Evolutionary conservation across 2,797 vertebrate genomes (phyloP), one percentile per base, ranked within the genome.

Genomic region (Diplodus puntazzo): DNA sequence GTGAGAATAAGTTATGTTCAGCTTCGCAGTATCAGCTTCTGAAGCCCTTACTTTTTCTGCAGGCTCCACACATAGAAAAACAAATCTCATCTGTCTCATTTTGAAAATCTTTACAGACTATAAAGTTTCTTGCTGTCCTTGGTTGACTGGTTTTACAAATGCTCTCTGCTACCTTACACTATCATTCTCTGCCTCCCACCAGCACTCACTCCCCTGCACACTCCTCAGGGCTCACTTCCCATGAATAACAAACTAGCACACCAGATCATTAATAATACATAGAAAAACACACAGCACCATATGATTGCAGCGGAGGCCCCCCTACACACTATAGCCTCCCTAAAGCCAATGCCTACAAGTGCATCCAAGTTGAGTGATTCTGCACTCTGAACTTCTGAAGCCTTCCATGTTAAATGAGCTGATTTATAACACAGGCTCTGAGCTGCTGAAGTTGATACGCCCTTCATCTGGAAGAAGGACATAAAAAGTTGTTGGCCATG

Each of bases 391-490:
- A 82, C 78, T 81, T 83, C 77, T 77, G 66, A 77, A 66, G 73
- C 69, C 79, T 77, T 87, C 43, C 69, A 65, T 82, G 80, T 73
- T 79, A 82, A 82, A 89, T 62, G 60, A 77, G 42, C 65, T 86
- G 80, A 93, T 92, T 90, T 88, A 90, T 89, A 74, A 65, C 59
- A 46, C 59, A 48, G 64, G 62, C 74, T 82, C 86, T 69, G 58
- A 74, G 79, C 81, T 59, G 62, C 53, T 76, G 84, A 87, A 89
- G 90, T 88, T 79, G 88, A 92, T 83, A 82, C 75, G 84, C 82
- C 90, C 89, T 92, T 90, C 81, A 80, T 87, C 70, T 77, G 75
- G 60, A 71, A 55, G 55, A 88, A 88, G 85, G 91, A 89, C 79
- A 53, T 89, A 63, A 82, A 92, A 91, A 79, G 82, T 78, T 86